A percentile compares a stretch with the other conserved stretches of the same genome.
Conservation (phyloP, 2,888 invertebrate species). For the Pollenia angustigena region DNA sequence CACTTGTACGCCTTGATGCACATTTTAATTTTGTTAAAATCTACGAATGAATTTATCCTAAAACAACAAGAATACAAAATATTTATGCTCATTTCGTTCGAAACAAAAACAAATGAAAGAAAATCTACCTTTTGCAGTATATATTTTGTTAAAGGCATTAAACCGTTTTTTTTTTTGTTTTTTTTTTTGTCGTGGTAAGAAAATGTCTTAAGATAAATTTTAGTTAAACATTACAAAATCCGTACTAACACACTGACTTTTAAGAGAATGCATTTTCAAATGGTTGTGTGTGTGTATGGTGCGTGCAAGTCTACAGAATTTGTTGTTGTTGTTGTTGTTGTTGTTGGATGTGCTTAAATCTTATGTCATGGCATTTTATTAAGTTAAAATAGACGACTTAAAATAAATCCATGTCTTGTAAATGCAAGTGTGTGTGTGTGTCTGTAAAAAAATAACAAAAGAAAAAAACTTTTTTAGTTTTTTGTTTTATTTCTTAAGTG, state of each 20-base stretch:
- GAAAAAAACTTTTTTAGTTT: slow-evolving; percentile 21
- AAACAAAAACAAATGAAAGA: slow-evolving; percentile 37
- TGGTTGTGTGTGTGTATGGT: neutral
- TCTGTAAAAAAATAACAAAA: neutral
- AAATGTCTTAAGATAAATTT: slow-evolving; percentile 53
- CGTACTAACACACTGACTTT: neutral
- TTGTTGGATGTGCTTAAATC: slow-evolving; percentile 47
- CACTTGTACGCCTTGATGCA: slow-evolving; percentile 82
- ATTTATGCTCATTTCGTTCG: slow-evolving; percentile 9
- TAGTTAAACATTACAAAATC: slow-evolving; percentile 41
- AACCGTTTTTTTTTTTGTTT: slow-evolving; percentile 43
- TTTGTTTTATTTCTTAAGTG: slow-evolving; percentile 40
- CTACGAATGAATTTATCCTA: slow-evolving; percentile 19
- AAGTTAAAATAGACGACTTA: slow-evolving; percentile 76
- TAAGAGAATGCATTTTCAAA: slow-evolving; percentile 24
- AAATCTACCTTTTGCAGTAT: slow-evolving; percentile 47
- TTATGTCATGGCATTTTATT: slow-evolving; percentile 74
- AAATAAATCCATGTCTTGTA: slow-evolving; percentile 75
- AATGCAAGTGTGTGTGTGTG: neutral
- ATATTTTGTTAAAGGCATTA: slow-evolving; percentile 53
- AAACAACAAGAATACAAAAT: slow-evolving; percentile 32
- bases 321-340: neutral
- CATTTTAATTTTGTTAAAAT: slow-evolving; percentile 78
- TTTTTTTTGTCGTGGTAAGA: slow-evolving; percentile 20
- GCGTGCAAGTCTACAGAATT: neutral